Evolutionary conservation across 2,797 vertebrate species (phyloP).

Genomic region (Hydrolagus colliei): DNA sequence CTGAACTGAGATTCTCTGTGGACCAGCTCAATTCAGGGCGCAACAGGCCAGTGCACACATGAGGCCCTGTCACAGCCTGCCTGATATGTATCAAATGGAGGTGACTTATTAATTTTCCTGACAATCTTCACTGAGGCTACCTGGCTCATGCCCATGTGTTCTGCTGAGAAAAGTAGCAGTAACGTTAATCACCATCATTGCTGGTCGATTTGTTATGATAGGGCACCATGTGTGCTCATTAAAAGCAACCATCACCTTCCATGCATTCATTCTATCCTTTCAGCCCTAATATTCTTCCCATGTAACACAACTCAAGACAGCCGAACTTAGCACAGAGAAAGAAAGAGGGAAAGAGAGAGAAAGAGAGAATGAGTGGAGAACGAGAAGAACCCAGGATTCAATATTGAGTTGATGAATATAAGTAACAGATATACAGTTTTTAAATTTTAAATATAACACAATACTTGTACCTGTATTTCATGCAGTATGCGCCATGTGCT

Average conservation of each 20-base stretch:
- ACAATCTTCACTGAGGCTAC: conserved; percentile 40
- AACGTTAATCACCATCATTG: conserved; percentile 47
- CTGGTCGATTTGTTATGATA: conserved; percentile 50
- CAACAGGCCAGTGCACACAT: conserved; percentile 31
- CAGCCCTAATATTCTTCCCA: conserved; percentile 36
- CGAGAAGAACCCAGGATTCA: no score
- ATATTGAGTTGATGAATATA: no score
- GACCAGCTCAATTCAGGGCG: conserved; percentile 44
- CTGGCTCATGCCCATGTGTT: conserved; percentile 43
- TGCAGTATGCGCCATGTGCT: no score
- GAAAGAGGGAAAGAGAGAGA: no score
- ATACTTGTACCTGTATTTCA: no score
- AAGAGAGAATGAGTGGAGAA: no score
- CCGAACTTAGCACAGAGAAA: conserved; percentile 27
- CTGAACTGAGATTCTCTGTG: conserved; percentile 36
- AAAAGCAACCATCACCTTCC: conserved; percentile 37
- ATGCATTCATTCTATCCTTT: conserved; percentile 37
- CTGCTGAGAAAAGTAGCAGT: conserved; percentile 41
- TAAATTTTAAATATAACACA: no score
- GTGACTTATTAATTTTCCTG: conserved; percentile 44
- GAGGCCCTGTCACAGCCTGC: conserved; percentile 40
- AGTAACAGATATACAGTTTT: no score
- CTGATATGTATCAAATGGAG: conserved; percentile 44
- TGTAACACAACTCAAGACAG: conserved; percentile 37
- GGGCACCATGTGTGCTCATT: conserved; percentile 45